phyloP scores from a whole-genome alignment of 2,888 invertebrate species.

The Spicauda simplicius region DNA sequence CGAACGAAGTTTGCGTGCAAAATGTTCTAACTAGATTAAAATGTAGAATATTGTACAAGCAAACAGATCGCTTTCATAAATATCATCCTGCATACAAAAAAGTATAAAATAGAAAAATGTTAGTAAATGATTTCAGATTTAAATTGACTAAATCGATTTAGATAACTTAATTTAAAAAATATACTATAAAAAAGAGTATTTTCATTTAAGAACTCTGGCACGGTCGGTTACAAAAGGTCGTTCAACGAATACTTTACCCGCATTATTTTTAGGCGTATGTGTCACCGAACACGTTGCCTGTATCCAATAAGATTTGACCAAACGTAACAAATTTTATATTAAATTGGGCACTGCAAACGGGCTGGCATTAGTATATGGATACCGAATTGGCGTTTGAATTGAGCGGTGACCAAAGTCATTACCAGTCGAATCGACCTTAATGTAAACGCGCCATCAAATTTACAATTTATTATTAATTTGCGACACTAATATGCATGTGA shows the following conservation, averaged over 20 bases:
- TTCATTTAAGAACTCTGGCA: not conserved
- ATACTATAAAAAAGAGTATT: conserved; percentile 1
- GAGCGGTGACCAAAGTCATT: too few species aligned
- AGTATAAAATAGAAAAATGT: not conserved
- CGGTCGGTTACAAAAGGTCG: not conserved
- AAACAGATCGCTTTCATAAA: not conserved
- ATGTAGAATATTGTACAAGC: not conserved
- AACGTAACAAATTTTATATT: too few species aligned
- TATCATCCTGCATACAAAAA: not conserved
- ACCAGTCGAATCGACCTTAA: too few species aligned
- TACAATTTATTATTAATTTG: too few species aligned
- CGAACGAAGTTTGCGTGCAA: conserved; percentile 14
- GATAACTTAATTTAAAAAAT: not conserved
- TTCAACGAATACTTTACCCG: too few species aligned
- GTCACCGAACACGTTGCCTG: too few species aligned
- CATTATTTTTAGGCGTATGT: too few species aligned
- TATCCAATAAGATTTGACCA: too few species aligned
- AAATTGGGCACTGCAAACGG: too few species aligned
- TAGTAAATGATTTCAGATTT: not conserved
- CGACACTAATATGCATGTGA: not conserved
- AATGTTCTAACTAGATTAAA: not conserved
- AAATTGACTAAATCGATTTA: not conserved
- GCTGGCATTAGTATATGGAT: too few species aligned
- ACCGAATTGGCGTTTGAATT: too few species aligned
- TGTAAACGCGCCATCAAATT: too few species aligned